Evolutionary conservation across 2,113 vertebrate species (phyloP), one percentile per base, ranked within the genome.

Genomic region (Riparia riparia): DNA sequence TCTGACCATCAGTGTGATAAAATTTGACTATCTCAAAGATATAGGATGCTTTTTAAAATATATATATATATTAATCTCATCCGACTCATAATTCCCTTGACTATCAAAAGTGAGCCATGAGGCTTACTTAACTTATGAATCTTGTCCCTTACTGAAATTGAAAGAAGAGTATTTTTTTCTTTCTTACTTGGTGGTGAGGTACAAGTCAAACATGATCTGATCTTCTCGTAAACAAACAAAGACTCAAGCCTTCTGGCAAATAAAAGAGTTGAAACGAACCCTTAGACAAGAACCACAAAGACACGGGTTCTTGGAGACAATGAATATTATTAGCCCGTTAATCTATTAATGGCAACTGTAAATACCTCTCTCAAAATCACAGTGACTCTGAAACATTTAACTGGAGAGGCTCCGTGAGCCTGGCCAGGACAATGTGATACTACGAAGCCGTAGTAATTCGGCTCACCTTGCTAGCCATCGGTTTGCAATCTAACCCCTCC

Each of bases 1-100:
- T 50, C 68, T 95, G 88, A 83, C 95, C 90, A 93, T 94, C 93
- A 83, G 20, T 72, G 44, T 93, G 88, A 92, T 95, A 96, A 94
- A 92, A 90, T 95, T 37, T 89, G 68, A 81, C 65, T 72, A 39
- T 93, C 86, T 89, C 28, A 18, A 90, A 90, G 69, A 92, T 83
- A 84, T 0, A 86, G 60, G 81, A 74, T 66, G 64, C 3, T 19
- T n/a, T 41, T n/a, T 64, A 20, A 14, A 42, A 42, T 57, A 69
- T 15, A 37, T 45, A 44, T 44, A 44, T 44, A 45, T 57, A 69
- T 15, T 31, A 37, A n/a, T 80, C 31, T 34, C 25, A 28, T 70
- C 9, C 57, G 69, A 26, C 64, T 74, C 4, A 0, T 41, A 80
- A 31, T 25, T 86, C 37, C 26, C n/a, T 73, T 41, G 31, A 81